phyloP scores from a whole-genome alignment of 1,140 invertebrate genomes.

The Philopotamus ludificatus region DNA sequence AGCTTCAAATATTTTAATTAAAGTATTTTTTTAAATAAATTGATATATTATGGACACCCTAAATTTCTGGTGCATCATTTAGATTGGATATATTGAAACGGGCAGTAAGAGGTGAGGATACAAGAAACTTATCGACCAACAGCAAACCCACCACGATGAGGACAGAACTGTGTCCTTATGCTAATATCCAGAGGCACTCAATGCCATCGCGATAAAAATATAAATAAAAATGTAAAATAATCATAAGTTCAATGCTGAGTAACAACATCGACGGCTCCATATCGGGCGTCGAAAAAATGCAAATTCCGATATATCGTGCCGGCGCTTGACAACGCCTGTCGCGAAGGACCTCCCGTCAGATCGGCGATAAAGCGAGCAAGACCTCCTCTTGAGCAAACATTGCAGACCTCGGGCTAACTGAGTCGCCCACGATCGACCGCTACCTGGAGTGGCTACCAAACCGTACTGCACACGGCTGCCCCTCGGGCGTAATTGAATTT shows the following conservation, averaged over 20 bases:
- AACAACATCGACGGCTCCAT: too few species aligned
- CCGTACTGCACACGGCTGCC: background rate
- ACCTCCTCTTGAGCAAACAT: constrained; percentile 30
- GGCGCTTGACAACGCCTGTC: constrained; percentile 6
- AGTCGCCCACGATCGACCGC: constrained; percentile 21
- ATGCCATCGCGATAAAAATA: background rate
- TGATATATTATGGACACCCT: background rate
- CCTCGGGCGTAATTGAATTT: background rate
- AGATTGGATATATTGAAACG: background rate
- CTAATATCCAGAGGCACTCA: constrained; percentile 14
- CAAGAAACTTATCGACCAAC: constrained; percentile 2
- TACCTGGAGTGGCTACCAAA: constrained; percentile 1
- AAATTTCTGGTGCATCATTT: background rate
- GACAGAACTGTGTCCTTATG: constrained; percentile 19
- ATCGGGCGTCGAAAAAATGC: too few species aligned
- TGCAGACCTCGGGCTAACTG: constrained; percentile 18
- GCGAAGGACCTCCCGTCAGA: constrained; percentile 32
- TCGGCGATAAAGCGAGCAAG: constrained; percentile 33
- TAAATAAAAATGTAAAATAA: background rate
- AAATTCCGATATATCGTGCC: background rate
- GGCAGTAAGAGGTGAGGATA: constrained; percentile 1
- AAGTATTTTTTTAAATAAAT: too few species aligned
- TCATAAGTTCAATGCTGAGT: too few species aligned
- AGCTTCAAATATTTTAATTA: too few species aligned
- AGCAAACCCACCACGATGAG: constrained; percentile 5